These are phyloP conservation scores for Myopa testacea DNA, from an alignment of 2,888 invertebrate genomes.

Conservation along the genomic window DNA sequence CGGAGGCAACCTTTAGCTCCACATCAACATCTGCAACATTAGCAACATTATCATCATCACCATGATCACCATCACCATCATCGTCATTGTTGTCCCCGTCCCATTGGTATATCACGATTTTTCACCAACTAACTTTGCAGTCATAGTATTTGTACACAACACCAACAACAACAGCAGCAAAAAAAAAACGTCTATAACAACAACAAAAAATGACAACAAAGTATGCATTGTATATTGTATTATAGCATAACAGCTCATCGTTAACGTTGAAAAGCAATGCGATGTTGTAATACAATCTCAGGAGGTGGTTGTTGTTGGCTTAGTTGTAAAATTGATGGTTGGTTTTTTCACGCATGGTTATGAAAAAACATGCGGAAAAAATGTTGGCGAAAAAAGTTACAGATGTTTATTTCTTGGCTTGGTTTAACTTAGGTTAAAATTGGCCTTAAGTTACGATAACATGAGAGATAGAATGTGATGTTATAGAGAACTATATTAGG, in stretches of 20 bases:
- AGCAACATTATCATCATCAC: neutral
- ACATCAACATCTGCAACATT: neutral
- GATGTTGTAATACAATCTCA: neutral
- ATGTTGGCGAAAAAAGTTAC: neutral
- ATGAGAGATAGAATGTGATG: neutral
- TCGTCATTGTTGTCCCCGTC: constrained; percentile 14
- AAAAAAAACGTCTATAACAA: neutral
- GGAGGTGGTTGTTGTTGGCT: neutral
- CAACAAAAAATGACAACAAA: neutral
- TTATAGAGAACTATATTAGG: no score
- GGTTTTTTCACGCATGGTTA: constrained; percentile 26
- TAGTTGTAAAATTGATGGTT: neutral
- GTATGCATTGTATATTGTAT: neutral
- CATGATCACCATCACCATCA: neutral
- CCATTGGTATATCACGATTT: constrained; percentile 41
- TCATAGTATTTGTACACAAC: constrained; percentile 3
- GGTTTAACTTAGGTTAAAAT: neutral
- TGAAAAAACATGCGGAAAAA: constrained; percentile 8
- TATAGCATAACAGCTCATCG: neutral
- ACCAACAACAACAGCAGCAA: constrained; percentile 16
- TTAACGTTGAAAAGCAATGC: constrained; percentile 13
- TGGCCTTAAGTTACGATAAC: neutral
- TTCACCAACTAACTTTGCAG: constrained; percentile 4
- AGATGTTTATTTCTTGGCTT: no score
- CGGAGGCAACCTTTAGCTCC: constrained; percentile 27